These are phyloP conservation scores for Tyrannus savana DNA, from an alignment of 2,113 vertebrate genomes.

Conservation along the genomic window DNA sequence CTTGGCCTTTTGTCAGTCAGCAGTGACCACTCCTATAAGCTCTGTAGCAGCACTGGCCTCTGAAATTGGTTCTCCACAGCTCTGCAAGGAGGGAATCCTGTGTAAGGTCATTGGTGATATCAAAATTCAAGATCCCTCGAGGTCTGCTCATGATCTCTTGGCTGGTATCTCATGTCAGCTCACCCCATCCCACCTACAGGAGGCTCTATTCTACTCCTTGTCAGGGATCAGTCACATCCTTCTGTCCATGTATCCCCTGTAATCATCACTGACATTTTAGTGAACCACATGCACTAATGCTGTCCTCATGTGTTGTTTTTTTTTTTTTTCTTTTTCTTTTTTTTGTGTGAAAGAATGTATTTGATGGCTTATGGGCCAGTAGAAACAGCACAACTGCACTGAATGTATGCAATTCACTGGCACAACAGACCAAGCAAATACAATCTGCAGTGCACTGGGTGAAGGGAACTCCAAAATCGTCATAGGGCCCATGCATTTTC, in stretches of 20 bases:
- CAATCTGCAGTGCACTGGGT: background rate
- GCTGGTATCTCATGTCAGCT: background rate
- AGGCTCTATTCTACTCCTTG: accelerated
- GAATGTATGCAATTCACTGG: accelerated
- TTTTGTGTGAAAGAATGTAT: background rate
- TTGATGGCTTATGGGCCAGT: background rate
- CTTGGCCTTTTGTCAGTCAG: background rate
- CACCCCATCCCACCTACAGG: background rate
- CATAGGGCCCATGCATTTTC: background rate
- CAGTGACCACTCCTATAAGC: background rate
- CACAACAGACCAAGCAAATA: background rate
- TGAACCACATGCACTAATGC: background rate
- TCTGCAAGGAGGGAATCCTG: background rate
- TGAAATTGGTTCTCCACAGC: background rate
- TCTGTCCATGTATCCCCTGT: background rate
- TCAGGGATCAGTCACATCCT: background rate
- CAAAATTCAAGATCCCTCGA: background rate
- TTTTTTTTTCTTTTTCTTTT: background rate
- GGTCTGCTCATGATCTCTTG: background rate
- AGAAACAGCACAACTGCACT: background rate
- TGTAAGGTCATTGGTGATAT: background rate
- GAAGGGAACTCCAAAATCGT: background rate
- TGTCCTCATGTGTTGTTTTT: background rate
- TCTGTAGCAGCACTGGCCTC: background rate
- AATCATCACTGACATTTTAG: background rate